These are phyloP conservation scores for Hyperoplus lanceolatus DNA, from an alignment of 2,797 vertebrate genomes.

Conservation along the genomic window DNA sequence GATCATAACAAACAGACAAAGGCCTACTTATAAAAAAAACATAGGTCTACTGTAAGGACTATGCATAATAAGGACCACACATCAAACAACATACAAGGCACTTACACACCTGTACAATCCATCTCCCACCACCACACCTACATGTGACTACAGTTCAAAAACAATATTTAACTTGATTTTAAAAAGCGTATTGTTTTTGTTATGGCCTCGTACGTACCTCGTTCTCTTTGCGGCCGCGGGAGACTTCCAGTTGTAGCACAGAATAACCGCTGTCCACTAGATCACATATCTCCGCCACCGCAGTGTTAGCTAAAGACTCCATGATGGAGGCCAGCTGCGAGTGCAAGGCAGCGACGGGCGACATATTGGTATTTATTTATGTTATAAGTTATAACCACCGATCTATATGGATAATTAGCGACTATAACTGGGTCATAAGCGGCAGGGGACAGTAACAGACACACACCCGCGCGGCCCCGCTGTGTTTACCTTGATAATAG, in stretches of 20 bases:
- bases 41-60: too few species aligned
- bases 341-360: conserved; percentile 79
- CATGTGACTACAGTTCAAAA: too few species aligned
- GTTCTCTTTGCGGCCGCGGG: conserved; percentile 83
- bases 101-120: too few species aligned
- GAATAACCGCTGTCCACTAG: conserved; percentile 84
- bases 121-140: too few species aligned
- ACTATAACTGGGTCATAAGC: not conserved
- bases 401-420: too few species aligned
- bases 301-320: conserved; percentile 85
- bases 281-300: conserved; percentile 86
- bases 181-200: too few species aligned
- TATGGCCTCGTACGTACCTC: conserved; percentile 50
- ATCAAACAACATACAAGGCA: too few species aligned
- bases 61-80: too few species aligned
- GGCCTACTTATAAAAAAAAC: too few species aligned
- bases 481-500: not conserved
- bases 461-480: not conserved
- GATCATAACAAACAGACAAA: too few species aligned
- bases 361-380: conserved; percentile 47
- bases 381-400: too few species aligned
- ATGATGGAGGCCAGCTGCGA: conserved; percentile 84
- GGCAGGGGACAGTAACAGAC: not conserved
- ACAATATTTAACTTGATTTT: too few species aligned
- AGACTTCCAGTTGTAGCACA: conserved; percentile 81